These are phyloP conservation scores for Drosophila sp. DNA, from an alignment of 1,140 invertebrate species.

Conservation along the genomic window DNA sequence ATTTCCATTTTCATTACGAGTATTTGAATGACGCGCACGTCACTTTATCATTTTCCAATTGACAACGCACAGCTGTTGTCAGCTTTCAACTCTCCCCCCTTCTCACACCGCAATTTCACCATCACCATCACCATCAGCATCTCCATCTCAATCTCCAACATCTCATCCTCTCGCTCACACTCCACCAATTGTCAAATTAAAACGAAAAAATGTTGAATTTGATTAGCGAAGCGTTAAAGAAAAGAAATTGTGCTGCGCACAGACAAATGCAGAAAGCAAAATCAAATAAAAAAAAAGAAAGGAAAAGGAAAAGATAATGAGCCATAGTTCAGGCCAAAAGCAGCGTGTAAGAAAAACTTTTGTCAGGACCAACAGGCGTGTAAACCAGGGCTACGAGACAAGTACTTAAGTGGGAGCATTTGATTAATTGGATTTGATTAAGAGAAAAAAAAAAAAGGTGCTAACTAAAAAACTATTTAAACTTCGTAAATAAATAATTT, in stretches of 20 bases:
- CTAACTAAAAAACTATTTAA: too few species aligned
- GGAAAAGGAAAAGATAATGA: slow-evolving; percentile 70
- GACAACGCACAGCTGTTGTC: slow-evolving; percentile 75
- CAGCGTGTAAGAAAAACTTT: slow-evolving; percentile 73
- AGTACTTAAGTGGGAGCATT: neutral
- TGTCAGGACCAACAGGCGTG: slow-evolving; percentile 48
- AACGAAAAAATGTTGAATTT: slow-evolving; percentile 82
- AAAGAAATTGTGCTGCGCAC: slow-evolving; percentile 52
- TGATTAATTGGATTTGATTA: neutral
- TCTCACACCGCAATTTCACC: too few species aligned
- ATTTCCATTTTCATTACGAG: slow-evolving; percentile 57
- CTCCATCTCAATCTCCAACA: neutral
- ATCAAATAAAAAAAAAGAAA: slow-evolving; percentile 19
- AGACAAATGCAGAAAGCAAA: slow-evolving; percentile 27
- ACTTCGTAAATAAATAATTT: too few species aligned
- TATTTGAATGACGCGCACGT: slow-evolving; percentile 27
- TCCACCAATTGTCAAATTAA: slow-evolving; percentile 77
- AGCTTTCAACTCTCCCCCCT: neutral
- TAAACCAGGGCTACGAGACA: slow-evolving; percentile 40
- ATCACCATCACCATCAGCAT: neutral
- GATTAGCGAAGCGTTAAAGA: slow-evolving; percentile 80
- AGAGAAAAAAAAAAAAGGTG: too few species aligned
- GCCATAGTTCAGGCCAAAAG: slow-evolving; percentile 56
- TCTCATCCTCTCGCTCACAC: neutral
- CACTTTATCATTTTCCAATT: slow-evolving; percentile 81